Base-by-base conservation (phyloP, 2,113 vertebrate species). In the Rhineura floridana region DNA sequence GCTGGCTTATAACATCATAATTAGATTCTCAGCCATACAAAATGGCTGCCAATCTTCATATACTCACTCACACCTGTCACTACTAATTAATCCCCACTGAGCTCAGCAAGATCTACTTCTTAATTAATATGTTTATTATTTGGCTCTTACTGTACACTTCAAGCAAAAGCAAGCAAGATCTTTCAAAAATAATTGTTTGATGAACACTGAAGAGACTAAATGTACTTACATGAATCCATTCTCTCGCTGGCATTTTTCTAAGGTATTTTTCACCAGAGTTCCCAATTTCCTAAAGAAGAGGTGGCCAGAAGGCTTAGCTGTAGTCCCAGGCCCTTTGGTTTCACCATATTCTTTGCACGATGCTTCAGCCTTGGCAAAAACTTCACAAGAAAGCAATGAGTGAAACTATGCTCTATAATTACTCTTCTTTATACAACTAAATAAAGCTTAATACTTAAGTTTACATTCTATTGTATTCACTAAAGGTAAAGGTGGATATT, bases 281-380 rank as follows among this genome's bases (percentile, higher is more conserved):
- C 99, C 99, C 52, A 99, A 96, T 89, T 99, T 99, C 92, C 95
- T 96, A 84, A 99, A 99, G 97, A 99, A 99, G 85, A 99, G 96
- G 94, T 99, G 98, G 88, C 98, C 98, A 0, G 99, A 99, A 5
- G 99, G 99, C 92, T 98, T 99, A 82, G 97, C 99, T 2, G 98
- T 99, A 91, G 97, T 97, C 25, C 99, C 99, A 0, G 99, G 98
- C 0, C 99, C 99, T 96, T 98, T 99, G 91, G 98, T 99, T 95
- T 99, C 98, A 89, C 98, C 98, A 33, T 99, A 99, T 90, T 99
- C 99, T 96, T 99, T 99, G 95, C 99, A 99, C 89, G 99, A 92
- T 0, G 96, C 95, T 96, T 99, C 99, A 0, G 99, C 98, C 67
- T 97, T 97, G n/a, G 97, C 93, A 94, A 98, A 99, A 92, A 97